phyloP scores from a whole-genome alignment of 2,888 invertebrate genomes.

The Drosophila longiperda region DNA sequence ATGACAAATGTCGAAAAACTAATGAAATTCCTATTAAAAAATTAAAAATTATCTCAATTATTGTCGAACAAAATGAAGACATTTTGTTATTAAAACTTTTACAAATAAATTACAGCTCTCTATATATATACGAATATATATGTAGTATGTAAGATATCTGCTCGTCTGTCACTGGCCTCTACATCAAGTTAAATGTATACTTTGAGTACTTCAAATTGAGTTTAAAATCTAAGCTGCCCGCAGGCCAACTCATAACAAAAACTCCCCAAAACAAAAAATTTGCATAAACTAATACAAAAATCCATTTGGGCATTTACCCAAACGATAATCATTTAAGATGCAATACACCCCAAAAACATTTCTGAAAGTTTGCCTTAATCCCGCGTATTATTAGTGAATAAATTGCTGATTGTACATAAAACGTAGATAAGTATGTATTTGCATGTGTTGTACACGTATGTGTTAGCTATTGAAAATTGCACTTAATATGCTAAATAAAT shows the following conservation, averaged over 20 bases:
- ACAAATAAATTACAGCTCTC: neutral
- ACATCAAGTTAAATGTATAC: neutral
- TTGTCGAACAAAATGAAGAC: neutral
- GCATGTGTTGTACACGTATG: too few relatives aligned
- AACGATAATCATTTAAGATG: conserved; percentile 65
- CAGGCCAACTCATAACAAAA: conserved; percentile 5
- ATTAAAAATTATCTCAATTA: neutral
- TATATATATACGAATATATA: neutral
- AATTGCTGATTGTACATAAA: too few relatives aligned
- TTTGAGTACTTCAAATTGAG: conserved; percentile 16
- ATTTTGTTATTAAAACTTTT: too few relatives aligned
- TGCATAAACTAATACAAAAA: conserved; percentile 59
- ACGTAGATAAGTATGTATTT: too few relatives aligned
- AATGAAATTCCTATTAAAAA: neutral
- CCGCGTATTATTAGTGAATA: neutral
- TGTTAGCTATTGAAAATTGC: neutral
- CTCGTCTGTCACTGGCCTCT: neutral
- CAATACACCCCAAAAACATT: conserved; percentile 43
- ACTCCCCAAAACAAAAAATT: conserved; percentile 23
- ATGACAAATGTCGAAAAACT: neutral
- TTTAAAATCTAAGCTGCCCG: conserved; percentile 21
- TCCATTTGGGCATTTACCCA: conserved; percentile 53
- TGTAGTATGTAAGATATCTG: neutral
- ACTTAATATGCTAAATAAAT: conserved; percentile 43
- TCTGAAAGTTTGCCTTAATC: conserved; percentile 4